phyloP scores from a whole-genome alignment of 2,113 vertebrate species.

The Ia io region DNA sequence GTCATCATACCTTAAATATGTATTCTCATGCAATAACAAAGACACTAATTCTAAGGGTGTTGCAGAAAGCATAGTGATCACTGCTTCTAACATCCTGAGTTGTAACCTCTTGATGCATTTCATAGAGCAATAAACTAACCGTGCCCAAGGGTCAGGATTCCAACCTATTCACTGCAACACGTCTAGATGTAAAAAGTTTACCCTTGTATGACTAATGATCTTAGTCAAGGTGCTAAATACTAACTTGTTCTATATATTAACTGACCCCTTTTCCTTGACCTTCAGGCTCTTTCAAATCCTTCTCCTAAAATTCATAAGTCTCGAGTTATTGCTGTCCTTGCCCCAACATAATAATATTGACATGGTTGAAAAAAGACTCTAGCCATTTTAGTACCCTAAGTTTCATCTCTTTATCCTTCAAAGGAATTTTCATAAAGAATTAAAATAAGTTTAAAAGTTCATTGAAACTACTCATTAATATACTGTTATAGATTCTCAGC shows the following conservation, averaged over 20 bases:
- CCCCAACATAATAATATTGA: not conserved
- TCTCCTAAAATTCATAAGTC: not conserved
- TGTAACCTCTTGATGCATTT: not conserved
- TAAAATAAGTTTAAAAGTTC: conserved; percentile 39
- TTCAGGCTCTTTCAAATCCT: not conserved
- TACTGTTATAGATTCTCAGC: conserved; percentile 42
- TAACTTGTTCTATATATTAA: not conserved
- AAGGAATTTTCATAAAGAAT: not conserved
- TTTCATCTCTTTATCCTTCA: not conserved
- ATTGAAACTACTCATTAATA: not conserved
- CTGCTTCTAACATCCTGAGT: not conserved
- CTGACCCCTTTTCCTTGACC: not conserved
- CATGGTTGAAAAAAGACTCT: not conserved
- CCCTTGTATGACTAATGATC: not conserved
- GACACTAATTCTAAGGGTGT: not conserved
- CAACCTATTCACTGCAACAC: not conserved
- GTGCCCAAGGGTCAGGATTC: not conserved
- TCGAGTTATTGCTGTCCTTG: not conserved
- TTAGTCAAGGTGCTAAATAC: not conserved
- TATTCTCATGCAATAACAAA: not conserved
- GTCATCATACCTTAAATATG: not conserved
- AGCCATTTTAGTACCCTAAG: not conserved
- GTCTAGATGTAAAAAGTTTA: not conserved
- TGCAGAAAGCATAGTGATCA: not conserved
- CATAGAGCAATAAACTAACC: not conserved